Evolutionary conservation across 2,113 vertebrate species (phyloP).

Genomic region (Sminthopsis crassicaudata): DNA sequence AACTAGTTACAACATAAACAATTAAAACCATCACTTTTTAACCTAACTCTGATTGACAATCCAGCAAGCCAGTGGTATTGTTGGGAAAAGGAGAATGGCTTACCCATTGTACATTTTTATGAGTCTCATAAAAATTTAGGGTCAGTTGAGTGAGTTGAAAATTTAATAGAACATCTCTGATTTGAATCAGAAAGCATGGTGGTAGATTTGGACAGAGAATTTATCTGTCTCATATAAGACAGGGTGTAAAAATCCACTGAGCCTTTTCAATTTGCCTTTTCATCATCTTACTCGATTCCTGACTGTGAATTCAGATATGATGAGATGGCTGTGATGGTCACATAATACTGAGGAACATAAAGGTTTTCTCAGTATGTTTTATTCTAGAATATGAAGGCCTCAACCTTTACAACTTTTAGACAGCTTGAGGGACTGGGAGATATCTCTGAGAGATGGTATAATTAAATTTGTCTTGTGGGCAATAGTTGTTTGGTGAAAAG

Average conservation of each 20-base stretch:
- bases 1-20: not conserved
- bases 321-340: not conserved
- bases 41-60: not conserved
- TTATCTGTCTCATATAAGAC: not conserved
- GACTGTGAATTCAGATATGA: not conserved
- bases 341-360: not conserved
- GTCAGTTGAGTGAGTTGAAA: not conserved
- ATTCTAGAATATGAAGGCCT: not conserved
- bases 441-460: not conserved
- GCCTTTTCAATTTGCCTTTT: not conserved
- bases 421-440: not conserved
- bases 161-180: slow-evolving; percentile 4
- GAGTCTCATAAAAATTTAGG: not conserved
- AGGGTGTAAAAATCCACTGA: not conserved
- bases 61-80: not conserved
- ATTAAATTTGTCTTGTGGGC: not conserved
- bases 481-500: not conserved
- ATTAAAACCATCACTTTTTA: not conserved
- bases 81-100: not conserved
- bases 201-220: not conserved
- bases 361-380: not conserved
- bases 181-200: not conserved
- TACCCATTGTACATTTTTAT: not conserved
- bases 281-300: not conserved
- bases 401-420: not conserved